A percentile compares a stretch with the other conserved stretches of the same genome.
Evolutionary conservation across 1,140 invertebrate genomes (phyloP).

Genomic region (Drosophila yakuba): DNA sequence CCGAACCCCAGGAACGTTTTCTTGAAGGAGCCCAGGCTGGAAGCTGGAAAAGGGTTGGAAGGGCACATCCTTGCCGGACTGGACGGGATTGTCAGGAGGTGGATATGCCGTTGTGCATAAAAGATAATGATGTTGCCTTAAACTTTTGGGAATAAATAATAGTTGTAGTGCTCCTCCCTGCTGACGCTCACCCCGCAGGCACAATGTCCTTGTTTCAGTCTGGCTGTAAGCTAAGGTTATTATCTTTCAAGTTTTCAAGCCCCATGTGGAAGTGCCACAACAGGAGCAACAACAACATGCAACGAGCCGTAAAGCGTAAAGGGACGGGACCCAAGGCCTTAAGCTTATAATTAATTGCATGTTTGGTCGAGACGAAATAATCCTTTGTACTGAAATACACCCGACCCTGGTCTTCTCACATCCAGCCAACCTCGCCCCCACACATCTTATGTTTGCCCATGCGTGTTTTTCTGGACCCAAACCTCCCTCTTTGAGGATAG

Average conservation of each 20-base stretch:
- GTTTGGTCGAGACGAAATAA: constrained; percentile 85
- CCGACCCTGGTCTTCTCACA: constrained; percentile 11
- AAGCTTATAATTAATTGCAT: constrained; percentile 85
- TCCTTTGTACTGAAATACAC: constrained; percentile 82
- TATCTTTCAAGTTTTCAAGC: constrained; percentile 83
- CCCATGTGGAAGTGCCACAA: constrained; percentile 63
- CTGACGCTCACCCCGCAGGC: neutral
- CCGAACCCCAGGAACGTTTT: constrained; percentile 27
- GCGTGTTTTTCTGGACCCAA: constrained; percentile 29
- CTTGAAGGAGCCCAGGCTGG: constrained; percentile 58
- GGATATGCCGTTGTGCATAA: constrained; percentile 63
- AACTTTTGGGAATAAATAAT: constrained; percentile 84
- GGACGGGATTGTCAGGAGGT: constrained; percentile 12
- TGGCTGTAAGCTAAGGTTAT: constrained; percentile 80
- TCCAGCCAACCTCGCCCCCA: constrained; percentile 3
- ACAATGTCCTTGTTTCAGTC: constrained; percentile 46
- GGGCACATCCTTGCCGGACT: constrained; percentile 36
- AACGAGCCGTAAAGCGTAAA: constrained; percentile 71
- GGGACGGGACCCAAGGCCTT: constrained; percentile 83
- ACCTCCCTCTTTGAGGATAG: constrained; percentile 67
- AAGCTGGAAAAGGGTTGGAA: constrained; percentile 24
- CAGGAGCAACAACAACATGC: constrained; percentile 61
- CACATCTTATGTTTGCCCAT: constrained; percentile 59
- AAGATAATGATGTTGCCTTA: constrained; percentile 84
- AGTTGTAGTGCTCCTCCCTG: constrained; percentile 57